Evolutionary conservation across 2,113 vertebrate species (phyloP).

Genomic region (Sander vitreus): DNA sequence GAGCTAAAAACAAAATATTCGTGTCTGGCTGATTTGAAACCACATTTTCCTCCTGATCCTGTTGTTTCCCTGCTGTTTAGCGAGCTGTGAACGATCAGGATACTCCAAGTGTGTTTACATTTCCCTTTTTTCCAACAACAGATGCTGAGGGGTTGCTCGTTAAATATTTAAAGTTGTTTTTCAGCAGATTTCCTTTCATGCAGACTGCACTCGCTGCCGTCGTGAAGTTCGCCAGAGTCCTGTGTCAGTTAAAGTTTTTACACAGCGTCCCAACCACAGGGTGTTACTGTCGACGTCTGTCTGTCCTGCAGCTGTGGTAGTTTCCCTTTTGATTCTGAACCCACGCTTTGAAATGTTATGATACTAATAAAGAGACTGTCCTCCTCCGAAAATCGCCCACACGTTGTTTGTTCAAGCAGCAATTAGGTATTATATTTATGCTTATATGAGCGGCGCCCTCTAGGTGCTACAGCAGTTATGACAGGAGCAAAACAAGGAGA

Average conservation of each 20-base stretch:
- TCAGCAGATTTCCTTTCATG: constrained; percentile 52
- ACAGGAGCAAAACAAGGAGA: no score
- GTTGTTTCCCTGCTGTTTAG: background rate
- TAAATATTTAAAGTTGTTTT: constrained; percentile 72
- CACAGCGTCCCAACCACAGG: constrained; percentile 7
- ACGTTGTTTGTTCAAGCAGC: no score
- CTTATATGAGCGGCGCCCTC: no score
- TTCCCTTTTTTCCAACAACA: background rate
- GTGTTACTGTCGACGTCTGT: background rate
- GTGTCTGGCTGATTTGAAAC: background rate
- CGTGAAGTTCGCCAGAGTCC: constrained; percentile 9
- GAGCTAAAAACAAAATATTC: background rate
- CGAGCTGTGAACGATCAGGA: constrained; percentile 8
- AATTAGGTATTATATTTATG: no score
- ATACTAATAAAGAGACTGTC: background rate
- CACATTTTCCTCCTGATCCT: background rate
- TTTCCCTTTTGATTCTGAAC: background rate
- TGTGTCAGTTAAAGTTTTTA: constrained; percentile 48
- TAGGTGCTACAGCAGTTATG: no score
- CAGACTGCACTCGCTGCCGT: constrained; percentile 2
- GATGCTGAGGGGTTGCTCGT: constrained; percentile 29
- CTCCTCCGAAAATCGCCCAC: no score
- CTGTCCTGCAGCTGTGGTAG: constrained; percentile 22
- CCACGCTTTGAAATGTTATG: background rate
- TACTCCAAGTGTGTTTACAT: constrained; percentile 37